phyloP scores from a whole-genome alignment of 1,140 invertebrate species.

The Hycleus cichorii region DNA sequence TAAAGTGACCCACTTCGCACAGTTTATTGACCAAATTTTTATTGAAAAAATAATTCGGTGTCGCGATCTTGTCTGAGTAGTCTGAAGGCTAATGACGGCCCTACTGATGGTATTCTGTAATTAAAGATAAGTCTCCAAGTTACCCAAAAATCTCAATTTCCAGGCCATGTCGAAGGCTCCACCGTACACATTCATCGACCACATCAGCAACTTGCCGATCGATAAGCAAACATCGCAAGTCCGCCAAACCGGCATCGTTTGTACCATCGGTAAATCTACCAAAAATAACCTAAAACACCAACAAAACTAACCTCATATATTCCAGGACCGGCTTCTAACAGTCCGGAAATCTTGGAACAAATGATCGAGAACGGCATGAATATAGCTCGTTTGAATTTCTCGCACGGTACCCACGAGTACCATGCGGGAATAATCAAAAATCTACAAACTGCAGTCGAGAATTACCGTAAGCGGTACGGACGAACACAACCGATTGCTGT shows the following conservation, averaged over 20 bases:
- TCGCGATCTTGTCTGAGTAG: no score
- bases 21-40: no score
- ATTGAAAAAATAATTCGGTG: no score
- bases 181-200: no score
- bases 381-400: conserved; percentile 95
- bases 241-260: conserved; percentile 93
- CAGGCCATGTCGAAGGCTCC: no score
- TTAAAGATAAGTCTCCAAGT: no score
- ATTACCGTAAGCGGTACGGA: conserved; percentile 66
- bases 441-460: conserved; percentile 74
- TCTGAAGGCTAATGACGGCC: no score
- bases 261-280: conserved; percentile 76
- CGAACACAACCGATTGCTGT: conserved; percentile 84
- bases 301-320: no score
- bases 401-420: conserved; percentile 95
- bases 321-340: conserved; percentile 66
- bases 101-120: no score
- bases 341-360: conserved; percentile 77
- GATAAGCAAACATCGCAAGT: conserved; percentile 74
- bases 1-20: no score
- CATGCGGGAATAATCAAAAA: conserved; percentile 87
- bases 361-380: conserved; percentile 99
- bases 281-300: no score
- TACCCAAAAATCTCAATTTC: no score
- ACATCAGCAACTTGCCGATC: conserved; percentile 63